Conservation (phyloP, 2,888 invertebrate genomes). For the Macaria liturata region DNA sequence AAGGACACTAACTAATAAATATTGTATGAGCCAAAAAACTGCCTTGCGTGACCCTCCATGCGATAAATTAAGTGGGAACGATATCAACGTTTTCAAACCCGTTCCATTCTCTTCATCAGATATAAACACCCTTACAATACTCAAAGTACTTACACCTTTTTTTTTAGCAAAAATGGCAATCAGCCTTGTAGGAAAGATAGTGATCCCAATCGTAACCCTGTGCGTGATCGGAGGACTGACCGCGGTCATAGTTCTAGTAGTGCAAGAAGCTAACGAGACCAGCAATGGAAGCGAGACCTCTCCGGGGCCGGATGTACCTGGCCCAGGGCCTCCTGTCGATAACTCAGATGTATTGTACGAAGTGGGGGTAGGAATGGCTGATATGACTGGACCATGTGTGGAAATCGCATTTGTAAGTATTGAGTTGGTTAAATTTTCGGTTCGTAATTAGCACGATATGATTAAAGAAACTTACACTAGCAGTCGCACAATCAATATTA, state of each 20-base stretch:
- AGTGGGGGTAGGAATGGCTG: constrained; percentile 94
- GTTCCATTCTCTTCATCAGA: too few relatives aligned
- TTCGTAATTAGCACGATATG: too few relatives aligned
- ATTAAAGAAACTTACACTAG: too few relatives aligned
- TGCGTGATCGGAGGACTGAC: constrained; percentile 60
- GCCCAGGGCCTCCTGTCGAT: constrained; percentile 11
- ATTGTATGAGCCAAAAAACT: too few relatives aligned
- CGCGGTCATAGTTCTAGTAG: constrained; percentile 52
- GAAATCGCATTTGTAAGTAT: constrained; percentile 94
- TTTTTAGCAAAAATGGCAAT: constrained; percentile 56
- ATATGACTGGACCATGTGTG: constrained; percentile 95
- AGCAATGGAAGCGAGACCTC: constrained; percentile 2
- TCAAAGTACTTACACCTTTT: neutral
- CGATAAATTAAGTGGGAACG: too few relatives aligned
- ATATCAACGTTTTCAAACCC: too few relatives aligned
- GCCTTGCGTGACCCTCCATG: too few relatives aligned
- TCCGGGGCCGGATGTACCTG: neutral
- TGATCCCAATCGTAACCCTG: constrained; percentile 49
- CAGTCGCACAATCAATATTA: too few relatives aligned
- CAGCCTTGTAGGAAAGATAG: constrained; percentile 56
- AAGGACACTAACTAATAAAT: too few relatives aligned
- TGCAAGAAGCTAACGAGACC: constrained; percentile 36
- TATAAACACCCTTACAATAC: too few relatives aligned
- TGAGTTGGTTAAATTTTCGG: too few relatives aligned
- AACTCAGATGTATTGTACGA: constrained; percentile 40